These are phyloP conservation scores for Etheostoma perlongum DNA, from an alignment of 2,797 vertebrate species.

Conservation along the genomic window DNA sequence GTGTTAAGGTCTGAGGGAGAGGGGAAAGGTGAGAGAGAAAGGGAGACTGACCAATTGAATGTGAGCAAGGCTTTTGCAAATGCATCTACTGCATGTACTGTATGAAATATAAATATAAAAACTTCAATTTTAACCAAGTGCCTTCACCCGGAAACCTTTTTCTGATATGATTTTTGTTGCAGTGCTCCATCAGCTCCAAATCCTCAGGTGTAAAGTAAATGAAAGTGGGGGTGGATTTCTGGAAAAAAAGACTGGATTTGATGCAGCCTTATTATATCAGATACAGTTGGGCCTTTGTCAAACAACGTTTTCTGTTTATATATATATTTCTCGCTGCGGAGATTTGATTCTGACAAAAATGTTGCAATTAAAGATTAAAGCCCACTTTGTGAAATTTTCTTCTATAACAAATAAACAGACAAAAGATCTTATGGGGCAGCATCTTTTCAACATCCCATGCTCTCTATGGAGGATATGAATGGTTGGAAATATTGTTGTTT, in stretches of 20 bases:
- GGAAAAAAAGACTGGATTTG: constrained; percentile 27
- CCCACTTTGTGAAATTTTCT: constrained; percentile 37
- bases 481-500: constrained; percentile 28
- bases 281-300: constrained; percentile 38
- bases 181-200: constrained; percentile 20
- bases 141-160: constrained; percentile 27
- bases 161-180: constrained; percentile 32
- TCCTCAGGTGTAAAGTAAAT: constrained; percentile 26
- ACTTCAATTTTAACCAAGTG: constrained; percentile 10
- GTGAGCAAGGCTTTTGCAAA: constrained; percentile 30
- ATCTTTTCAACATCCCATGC: constrained; percentile 10
- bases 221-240: constrained; percentile 18
- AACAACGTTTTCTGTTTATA: constrained; percentile 35
- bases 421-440: not conserved
- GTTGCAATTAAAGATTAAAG: constrained; percentile 63
- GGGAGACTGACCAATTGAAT: constrained; percentile 8
- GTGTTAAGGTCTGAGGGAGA: constrained; percentile 25
- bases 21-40: constrained; percentile 22
- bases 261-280: constrained; percentile 47
- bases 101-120: constrained; percentile 16
- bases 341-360: constrained; percentile 49
- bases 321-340: constrained; percentile 21
- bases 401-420: constrained; percentile 27
- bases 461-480: constrained; percentile 18
- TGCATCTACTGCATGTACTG: constrained; percentile 1